These are phyloP conservation scores for Lophura nycthemera DNA, from an alignment of 2,113 vertebrate genomes.

Conservation along the genomic window DNA sequence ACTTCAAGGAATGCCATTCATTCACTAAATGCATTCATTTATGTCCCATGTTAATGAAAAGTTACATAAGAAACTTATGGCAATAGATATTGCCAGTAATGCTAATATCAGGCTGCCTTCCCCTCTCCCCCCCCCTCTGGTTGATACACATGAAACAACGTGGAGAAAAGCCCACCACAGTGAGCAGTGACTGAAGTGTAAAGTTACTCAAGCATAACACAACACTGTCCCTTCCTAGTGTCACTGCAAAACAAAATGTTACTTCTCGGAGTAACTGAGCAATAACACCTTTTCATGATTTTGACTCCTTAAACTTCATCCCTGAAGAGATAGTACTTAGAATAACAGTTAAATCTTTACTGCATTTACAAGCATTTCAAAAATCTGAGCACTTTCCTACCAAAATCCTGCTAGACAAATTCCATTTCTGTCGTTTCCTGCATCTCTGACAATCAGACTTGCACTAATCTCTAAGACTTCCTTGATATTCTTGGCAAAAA, in stretches of 20 bases:
- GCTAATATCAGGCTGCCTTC: neutral
- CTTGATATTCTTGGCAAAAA: neutral
- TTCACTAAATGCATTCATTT: neutral
- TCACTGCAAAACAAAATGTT: neutral
- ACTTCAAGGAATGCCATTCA: neutral
- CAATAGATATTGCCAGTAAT: neutral
- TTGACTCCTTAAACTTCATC: neutral
- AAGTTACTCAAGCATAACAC: neutral
- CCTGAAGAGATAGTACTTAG: neutral
- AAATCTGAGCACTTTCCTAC: neutral
- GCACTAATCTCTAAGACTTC: neutral
- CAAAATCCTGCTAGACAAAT: neutral
- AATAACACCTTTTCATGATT: neutral
- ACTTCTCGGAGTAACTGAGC: neutral
- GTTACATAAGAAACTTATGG: neutral
- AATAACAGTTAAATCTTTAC: neutral
- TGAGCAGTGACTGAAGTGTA: neutral
- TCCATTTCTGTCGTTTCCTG: neutral
- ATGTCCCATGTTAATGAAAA: neutral
- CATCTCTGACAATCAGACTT: neutral
- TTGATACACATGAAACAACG: neutral
- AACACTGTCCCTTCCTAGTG: neutral
- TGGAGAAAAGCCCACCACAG: fast-evolving
- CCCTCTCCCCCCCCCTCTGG: fast-evolving
- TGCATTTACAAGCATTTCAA: neutral